Conservation (phyloP, 2,113 vertebrate species). For the Zingel zingel region DNA sequence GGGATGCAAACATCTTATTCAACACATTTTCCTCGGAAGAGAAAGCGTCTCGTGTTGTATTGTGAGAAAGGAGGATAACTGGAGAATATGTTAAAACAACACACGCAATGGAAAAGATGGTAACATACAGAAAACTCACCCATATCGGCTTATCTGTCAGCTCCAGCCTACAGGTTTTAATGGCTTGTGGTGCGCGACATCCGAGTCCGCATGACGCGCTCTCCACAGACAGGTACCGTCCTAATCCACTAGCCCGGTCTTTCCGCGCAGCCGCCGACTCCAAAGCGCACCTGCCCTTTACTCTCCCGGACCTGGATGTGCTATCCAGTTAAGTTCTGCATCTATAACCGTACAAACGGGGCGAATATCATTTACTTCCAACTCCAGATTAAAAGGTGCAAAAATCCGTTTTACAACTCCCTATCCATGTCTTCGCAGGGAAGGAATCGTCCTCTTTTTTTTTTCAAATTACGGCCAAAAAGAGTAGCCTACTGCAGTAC, state of each 20-base stretch:
- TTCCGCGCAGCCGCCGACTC: conserved; percentile 74
- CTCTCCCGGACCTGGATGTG: conserved; percentile 66
- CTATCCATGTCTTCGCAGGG: conserved; percentile 39
- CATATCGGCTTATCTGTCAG: conserved; percentile 83
- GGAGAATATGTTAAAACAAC: conserved; percentile 23
- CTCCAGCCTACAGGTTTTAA: conserved; percentile 83
- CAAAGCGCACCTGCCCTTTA: conserved; percentile 73
- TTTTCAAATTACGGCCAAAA: conserved; percentile 68
- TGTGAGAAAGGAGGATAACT: background rate
- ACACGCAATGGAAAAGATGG: conserved; percentile 13
- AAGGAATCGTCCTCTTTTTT: conserved; percentile 40
- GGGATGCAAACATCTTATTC: conserved; percentile 10
- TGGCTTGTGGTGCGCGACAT: conserved; percentile 79
- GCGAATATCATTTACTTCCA: conserved; percentile 67
- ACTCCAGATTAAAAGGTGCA: conserved; percentile 34
- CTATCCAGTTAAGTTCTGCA: conserved; percentile 65
- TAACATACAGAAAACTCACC: conserved; percentile 76
- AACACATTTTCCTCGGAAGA: background rate
- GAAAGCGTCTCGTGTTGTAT: background rate
- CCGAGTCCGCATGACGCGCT: conserved; percentile 82
- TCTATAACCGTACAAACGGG: conserved; percentile 52
- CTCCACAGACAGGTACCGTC: conserved; percentile 77
- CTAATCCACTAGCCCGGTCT: conserved; percentile 73
- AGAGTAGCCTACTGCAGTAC: conserved; percentile 68
- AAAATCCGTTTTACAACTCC: conserved; percentile 58